These are phyloP conservation scores for Actinostola sp. DNA, from an alignment of 92 coral and sea anemone species.

Conservation along the genomic window DNA sequence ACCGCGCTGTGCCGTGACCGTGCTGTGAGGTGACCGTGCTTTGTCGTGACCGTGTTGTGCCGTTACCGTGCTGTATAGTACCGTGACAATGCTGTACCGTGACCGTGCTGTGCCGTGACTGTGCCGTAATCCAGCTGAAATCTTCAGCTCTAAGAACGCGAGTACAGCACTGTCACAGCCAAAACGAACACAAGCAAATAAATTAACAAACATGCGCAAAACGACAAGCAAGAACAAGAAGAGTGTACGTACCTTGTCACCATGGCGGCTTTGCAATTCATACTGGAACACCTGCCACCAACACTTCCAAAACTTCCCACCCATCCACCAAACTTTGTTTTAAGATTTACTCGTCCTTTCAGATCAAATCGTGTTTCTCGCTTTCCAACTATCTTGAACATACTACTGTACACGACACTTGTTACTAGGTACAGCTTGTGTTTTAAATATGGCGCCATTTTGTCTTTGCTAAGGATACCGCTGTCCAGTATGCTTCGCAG, in stretches of 20 bases:
- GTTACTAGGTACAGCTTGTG: conserved; percentile 55
- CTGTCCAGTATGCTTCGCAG: conserved; percentile 33
- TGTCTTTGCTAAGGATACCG: conserved; percentile 35
- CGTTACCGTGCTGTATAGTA: too few relatives aligned
- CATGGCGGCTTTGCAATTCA: conserved; percentile 27
- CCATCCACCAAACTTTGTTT: conserved; percentile 35
- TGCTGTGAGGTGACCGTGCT: too few relatives aligned
- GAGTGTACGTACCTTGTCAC: conserved; percentile 19
- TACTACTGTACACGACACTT: conserved; percentile 51
- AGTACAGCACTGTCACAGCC: too few relatives aligned
- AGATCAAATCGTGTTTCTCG: conserved; percentile 14
- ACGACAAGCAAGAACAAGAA: not conserved
- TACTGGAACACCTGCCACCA: conserved; percentile 22
- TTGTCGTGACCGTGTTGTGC: too few relatives aligned
- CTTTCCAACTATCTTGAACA: conserved; percentile 47
- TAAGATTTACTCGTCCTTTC: conserved; percentile 10
- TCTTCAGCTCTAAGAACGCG: too few relatives aligned
- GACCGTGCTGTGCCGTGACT: too few relatives aligned
- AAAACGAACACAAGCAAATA: too few relatives aligned
- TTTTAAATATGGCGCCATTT: conserved; percentile 36
- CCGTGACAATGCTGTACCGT: too few relatives aligned
- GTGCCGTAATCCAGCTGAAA: too few relatives aligned
- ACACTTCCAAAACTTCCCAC: conserved; percentile 13
- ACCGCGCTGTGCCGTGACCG: too few relatives aligned
- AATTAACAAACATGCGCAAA: not conserved